Conservation (phyloP, 2,113 vertebrate species). For the Xiphias gladius region DNA sequence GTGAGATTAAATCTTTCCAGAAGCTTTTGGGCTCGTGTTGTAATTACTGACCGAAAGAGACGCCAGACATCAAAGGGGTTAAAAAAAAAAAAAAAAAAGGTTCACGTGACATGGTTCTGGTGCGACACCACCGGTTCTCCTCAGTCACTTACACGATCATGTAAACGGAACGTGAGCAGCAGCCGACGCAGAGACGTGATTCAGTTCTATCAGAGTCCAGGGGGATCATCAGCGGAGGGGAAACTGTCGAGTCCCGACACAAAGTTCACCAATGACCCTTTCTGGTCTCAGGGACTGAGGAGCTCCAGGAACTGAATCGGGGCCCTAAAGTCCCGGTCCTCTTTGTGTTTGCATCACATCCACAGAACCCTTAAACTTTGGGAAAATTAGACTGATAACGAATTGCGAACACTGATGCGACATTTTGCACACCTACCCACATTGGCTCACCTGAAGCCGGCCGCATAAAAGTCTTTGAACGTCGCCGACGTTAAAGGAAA, state of each 20-base stretch:
- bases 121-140: neutral
- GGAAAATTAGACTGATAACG: neutral
- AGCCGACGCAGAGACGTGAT: too few relatives aligned
- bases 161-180: neutral
- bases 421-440: too few relatives aligned
- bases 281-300: neutral
- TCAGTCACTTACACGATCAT: neutral
- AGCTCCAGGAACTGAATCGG: neutral
- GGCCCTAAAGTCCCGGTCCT: too few relatives aligned
- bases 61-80: neutral
- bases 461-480: too few relatives aligned
- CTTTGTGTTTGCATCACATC: neutral
- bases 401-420: too few relatives aligned
- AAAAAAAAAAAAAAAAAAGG: too few relatives aligned
- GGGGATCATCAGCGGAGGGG: too few relatives aligned
- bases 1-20: conserved; percentile 81
- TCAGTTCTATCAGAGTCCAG: neutral
- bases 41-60: conserved; percentile 16
- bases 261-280: neutral
- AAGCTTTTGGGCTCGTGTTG: conserved; percentile 62
- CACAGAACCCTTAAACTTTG: too few relatives aligned
- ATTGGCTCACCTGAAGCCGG: too few relatives aligned
- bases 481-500: too few relatives aligned
- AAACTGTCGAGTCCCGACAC: neutral
- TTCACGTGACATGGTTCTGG: neutral